A percentile compares a stretch with the other conserved stretches of the same genome.
These are phyloP conservation scores for Lipotes vexillifer DNA, from an alignment of 2,113 vertebrate species.

Conservation along the genomic window DNA sequence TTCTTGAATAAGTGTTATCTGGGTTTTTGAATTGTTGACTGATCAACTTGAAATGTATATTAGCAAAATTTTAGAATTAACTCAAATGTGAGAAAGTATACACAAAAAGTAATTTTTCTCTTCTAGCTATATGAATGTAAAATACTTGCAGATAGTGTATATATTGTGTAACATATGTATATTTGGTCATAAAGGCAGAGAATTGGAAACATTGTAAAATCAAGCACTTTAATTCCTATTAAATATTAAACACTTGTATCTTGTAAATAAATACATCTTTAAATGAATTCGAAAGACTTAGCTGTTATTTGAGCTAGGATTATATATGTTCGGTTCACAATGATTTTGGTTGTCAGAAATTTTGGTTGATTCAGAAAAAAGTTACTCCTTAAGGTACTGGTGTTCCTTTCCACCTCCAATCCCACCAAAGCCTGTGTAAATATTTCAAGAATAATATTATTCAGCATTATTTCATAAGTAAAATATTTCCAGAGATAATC, in stretches of 20 bases:
- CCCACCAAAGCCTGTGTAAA: background rate
- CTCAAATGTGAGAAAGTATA: constrained; percentile 73
- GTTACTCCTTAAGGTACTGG: background rate
- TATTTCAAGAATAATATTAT: background rate
- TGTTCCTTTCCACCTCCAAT: background rate
- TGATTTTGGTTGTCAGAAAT: background rate
- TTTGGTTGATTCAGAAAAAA: background rate
- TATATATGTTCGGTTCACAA: background rate
- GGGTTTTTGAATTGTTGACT: constrained; percentile 46
- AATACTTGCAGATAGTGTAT: constrained; percentile 81
- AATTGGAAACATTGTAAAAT: constrained; percentile 79
- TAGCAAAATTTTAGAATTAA: constrained; percentile 68
- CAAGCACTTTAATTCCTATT: constrained; percentile 86
- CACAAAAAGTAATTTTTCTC: constrained; percentile 73
- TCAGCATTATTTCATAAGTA: background rate
- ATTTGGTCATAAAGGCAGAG: constrained; percentile 76
- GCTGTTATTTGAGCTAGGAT: constrained; percentile 24
- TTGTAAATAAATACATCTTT: constrained; percentile 84
- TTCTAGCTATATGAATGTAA: constrained; percentile 80
- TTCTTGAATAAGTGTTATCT: constrained; percentile 66
- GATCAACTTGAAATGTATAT: constrained; percentile 63
- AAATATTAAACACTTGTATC: constrained; percentile 83
- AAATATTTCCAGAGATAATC: background rate
- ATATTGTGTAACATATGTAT: constrained; percentile 87
- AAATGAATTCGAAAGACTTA: constrained; percentile 62